Base-by-base conservation (phyloP, 2,888 invertebrate genomes). In the Eupithecia abbreviata region DNA sequence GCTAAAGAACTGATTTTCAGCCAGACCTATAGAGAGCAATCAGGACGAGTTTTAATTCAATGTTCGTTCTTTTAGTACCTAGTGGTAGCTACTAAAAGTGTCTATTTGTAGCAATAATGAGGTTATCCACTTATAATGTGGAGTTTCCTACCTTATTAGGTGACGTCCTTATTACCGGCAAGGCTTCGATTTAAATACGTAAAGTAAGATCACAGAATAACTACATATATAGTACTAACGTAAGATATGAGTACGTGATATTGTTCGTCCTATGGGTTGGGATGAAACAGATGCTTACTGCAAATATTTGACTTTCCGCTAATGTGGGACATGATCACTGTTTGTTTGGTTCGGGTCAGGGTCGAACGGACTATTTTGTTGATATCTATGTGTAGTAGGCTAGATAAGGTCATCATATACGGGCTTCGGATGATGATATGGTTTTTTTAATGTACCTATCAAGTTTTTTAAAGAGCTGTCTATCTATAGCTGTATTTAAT, bases 241-340 rank as follows among this genome's bases (percentile, higher is more conserved):
- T 58, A 58, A 43, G 43, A 67, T 67, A 7, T 67, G 67, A 5
- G 66, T 4, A 13, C 69, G 18, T 45, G 18, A 47, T 43, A 45
- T 69, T 18, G 47, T 45, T 47, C 47, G 6, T 30, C 30, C 45
- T 18, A 5, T 47, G 10, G 45, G 42, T 4, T 69, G 47, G 47
- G 47, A 30, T 18, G 45, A 30, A 69, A 18, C 55, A 55, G 55
- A 55, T 71, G 71, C 13, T 71, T 43, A 30, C 51, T 41, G 51
- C 55, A 42, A 72, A 71, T 71, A 62, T 71, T 72, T 72, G 72
- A 47, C 41, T 47, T 65, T n/a, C 47, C 72, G 72, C 43, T 72
- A 45, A 72, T 72, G 72, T 65, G 72, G 71, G 62, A 43, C 15
- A 65, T 72, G 41, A 65, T 65, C 47, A 15, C 65, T 72, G 65